phyloP scores from a whole-genome alignment of 2,113 vertebrate genomes.

The Ranitomeya imitator region DNA sequence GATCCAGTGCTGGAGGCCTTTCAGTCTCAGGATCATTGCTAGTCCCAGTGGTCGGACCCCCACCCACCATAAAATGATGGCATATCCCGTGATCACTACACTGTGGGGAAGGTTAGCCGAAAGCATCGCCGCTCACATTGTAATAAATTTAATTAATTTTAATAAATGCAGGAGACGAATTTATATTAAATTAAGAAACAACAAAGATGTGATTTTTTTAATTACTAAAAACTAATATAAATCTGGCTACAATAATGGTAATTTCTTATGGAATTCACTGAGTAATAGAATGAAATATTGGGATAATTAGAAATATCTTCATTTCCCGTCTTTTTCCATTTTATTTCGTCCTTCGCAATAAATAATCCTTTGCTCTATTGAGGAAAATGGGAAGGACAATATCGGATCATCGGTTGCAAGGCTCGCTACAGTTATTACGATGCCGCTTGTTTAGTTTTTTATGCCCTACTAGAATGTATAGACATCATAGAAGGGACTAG shows the following conservation, averaged over 20 bases:
- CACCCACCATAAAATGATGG: too few relatives aligned
- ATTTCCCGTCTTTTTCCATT: neutral
- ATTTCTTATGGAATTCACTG: neutral
- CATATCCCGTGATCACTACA: too few relatives aligned
- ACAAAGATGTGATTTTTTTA: neutral
- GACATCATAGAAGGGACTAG: too few relatives aligned
- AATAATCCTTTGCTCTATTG: neutral
- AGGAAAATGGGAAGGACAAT: neutral
- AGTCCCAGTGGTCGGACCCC: too few relatives aligned
- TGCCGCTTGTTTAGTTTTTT: too few relatives aligned
- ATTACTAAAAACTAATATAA: neutral
- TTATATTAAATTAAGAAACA: neutral
- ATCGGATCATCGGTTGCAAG: too few relatives aligned
- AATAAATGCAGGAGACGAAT: neutral
- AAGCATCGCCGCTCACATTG: neutral
- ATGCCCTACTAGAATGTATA: too few relatives aligned
- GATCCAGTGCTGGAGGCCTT: too few relatives aligned
- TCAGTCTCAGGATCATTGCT: too few relatives aligned
- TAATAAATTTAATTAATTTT: neutral
- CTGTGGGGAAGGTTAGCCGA: neutral
- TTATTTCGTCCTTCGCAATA: neutral
- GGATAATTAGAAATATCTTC: neutral
- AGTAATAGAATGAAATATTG: slow-evolving; percentile 3
- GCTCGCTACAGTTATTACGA: too few relatives aligned
- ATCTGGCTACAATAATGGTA: neutral